Conservation (phyloP, 1,140 invertebrate genomes). For the Drosophila kohkoa region DNA sequence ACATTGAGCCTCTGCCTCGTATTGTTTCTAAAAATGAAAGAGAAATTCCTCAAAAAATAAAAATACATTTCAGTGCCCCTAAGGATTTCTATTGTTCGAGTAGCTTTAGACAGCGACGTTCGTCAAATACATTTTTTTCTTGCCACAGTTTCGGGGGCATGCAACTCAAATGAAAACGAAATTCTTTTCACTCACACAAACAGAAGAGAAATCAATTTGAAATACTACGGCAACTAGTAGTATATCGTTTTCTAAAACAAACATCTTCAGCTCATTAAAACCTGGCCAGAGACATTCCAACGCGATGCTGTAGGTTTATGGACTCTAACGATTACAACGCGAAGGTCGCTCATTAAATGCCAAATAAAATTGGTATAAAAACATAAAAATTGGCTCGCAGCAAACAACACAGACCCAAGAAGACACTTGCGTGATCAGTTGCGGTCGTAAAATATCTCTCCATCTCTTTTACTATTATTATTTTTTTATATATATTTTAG, state of each 20-base stretch:
- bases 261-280: constrained; percentile 70
- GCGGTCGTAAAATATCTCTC: constrained; percentile 38
- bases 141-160: no score
- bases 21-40: constrained; percentile 78
- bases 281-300: constrained; percentile 70
- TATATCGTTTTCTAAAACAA: constrained; percentile 37
- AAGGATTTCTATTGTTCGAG: constrained; percentile 76
- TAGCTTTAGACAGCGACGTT: constrained; percentile 26
- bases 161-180: constrained; percentile 51
- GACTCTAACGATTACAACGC: constrained; percentile 69
- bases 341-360: constrained; percentile 82
- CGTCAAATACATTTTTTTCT: constrained; percentile 50
- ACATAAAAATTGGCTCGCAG: constrained; percentile 70
- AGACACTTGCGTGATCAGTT: constrained; percentile 75
- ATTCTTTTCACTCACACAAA: constrained; percentile 56
- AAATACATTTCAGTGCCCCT: constrained; percentile 60
- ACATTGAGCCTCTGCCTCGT: constrained; percentile 40
- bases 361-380: constrained; percentile 82
- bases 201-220: constrained; percentile 31
- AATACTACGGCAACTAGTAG: background rate
- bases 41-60: constrained; percentile 61
- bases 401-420: constrained; percentile 5
- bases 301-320: constrained; percentile 76
- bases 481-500: constrained; percentile 1
- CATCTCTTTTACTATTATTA: background rate